Conservation (phyloP, 1,140 invertebrate species). For the Belonocnema kinseyi region DNA sequence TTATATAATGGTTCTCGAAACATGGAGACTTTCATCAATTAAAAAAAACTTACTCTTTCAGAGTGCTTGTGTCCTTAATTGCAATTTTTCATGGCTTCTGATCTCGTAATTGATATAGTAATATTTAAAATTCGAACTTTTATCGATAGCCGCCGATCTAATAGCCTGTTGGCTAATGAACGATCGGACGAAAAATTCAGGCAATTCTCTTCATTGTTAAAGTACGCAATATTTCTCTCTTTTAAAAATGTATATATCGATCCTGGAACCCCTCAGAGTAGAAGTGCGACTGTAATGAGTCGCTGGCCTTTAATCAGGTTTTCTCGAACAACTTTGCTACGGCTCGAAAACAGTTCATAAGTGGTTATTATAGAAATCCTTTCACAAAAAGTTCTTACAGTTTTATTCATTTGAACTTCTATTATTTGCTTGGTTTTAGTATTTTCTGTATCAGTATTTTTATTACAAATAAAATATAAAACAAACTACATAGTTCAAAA, state of each 20-base stretch:
- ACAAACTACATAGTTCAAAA: too few relatives aligned
- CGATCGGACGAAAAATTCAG: conserved; percentile 20
- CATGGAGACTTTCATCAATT: too few relatives aligned
- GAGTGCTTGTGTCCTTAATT: neutral
- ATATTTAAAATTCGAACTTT: conserved; percentile 8
- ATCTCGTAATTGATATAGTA: conserved; percentile 1
- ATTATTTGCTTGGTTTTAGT: too few relatives aligned
- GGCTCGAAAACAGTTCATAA: neutral
- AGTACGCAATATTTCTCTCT: conserved; percentile 23
- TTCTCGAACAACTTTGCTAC: conserved; percentile 1
- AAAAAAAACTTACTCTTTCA: neutral
- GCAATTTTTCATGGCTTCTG: neutral
- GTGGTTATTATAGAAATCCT: neutral
- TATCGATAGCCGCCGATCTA: conserved; percentile 10
- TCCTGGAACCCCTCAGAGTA: too few relatives aligned
- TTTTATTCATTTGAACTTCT: too few relatives aligned
- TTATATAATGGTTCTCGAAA: too few relatives aligned
- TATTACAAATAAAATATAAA: too few relatives aligned
- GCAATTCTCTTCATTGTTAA: neutral
- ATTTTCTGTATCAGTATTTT: too few relatives aligned
- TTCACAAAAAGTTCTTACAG: too few relatives aligned
- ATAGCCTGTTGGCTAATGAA: conserved; percentile 26
- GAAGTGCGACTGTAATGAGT: neutral
- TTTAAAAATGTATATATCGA: neutral
- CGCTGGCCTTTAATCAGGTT: conserved; percentile 1